phyloP scores from a whole-genome alignment of 2,797 vertebrate genomes.

The Sebastes glaucus region DNA sequence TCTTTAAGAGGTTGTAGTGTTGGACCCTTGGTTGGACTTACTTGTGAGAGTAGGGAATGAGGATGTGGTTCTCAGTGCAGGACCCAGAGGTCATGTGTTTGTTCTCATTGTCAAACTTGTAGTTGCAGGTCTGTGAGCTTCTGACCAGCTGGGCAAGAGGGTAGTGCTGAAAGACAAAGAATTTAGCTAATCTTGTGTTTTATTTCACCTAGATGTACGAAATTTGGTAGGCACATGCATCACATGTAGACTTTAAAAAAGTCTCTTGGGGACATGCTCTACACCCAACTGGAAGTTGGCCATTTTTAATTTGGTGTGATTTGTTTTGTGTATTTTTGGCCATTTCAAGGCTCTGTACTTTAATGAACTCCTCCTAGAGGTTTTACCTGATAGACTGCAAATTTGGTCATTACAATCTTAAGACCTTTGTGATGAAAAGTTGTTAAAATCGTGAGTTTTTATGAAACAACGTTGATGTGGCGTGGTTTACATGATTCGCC shows the following conservation, averaged over 20 bases:
- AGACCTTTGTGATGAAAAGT: not conserved
- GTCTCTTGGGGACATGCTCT: too few relatives aligned
- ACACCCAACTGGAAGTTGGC: too few relatives aligned
- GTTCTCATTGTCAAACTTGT: constrained; percentile 88
- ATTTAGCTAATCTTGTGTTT: too few relatives aligned
- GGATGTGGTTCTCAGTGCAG: constrained; percentile 91
- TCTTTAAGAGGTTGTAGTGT: not conserved
- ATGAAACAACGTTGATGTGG: not conserved
- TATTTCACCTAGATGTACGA: too few relatives aligned
- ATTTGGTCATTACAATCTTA: not conserved
- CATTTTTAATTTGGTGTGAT: too few relatives aligned
- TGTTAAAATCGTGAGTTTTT: not conserved
- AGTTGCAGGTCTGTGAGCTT: constrained; percentile 92
- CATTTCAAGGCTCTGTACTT: too few relatives aligned
- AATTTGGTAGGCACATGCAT: too few relatives aligned
- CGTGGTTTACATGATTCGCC: too few relatives aligned
- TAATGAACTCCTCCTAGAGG: too few relatives aligned
- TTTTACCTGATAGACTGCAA: not conserved
- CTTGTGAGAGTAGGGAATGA: constrained; percentile 91
- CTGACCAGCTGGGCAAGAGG: constrained; percentile 86
- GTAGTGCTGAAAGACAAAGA: constrained; percentile 73
- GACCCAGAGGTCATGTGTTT: constrained; percentile 88
- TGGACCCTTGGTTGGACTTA: constrained; percentile 55
- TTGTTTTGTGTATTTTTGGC: too few relatives aligned
- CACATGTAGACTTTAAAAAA: too few relatives aligned